Percentiles rank a stretch among this genome's conserved stretches.
Evolutionary conservation across 2,113 vertebrate genomes (phyloP).

Genomic region (Microcebus ravelobensis): DNA sequence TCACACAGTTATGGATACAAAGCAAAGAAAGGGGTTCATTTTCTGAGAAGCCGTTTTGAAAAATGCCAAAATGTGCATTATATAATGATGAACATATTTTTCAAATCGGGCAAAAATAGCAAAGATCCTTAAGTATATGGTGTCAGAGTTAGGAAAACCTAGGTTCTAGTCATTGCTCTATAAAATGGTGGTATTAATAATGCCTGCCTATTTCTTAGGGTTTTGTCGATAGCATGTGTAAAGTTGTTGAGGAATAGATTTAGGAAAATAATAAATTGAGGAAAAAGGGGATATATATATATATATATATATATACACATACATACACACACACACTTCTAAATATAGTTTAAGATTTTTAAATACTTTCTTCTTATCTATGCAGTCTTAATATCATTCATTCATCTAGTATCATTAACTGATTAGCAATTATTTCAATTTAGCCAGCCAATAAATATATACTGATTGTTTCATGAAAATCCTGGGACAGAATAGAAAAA

Average conservation of each 20-base stretch:
- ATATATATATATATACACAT: neutral
- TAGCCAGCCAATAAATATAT: neutral
- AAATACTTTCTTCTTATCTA: neutral
- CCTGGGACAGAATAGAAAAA: no score
- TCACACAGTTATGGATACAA: neutral
- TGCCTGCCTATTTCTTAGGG: neutral
- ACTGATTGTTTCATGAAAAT: neutral
- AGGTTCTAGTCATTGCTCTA: neutral
- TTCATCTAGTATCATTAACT: neutral
- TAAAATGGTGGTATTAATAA: neutral
- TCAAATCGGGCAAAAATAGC: neutral
- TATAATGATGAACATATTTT: neutral
- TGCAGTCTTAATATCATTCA: neutral
- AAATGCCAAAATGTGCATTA: neutral
- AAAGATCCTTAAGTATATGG: neutral
- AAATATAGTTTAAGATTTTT: neutral
- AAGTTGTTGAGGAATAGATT: neutral
- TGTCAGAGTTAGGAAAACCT: slow-evolving; percentile 13
- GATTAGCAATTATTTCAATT: slow-evolving; percentile 36
- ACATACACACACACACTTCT: neutral
- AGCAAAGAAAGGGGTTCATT: neutral
- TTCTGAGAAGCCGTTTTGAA: neutral
- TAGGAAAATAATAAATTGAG: neutral
- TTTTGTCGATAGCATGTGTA: neutral
- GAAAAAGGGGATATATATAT: neutral